Evolutionary conservation across 2,888 invertebrate species (phyloP), one percentile per base, ranked within the genome.

Genomic region (Lomographa bimaculata): DNA sequence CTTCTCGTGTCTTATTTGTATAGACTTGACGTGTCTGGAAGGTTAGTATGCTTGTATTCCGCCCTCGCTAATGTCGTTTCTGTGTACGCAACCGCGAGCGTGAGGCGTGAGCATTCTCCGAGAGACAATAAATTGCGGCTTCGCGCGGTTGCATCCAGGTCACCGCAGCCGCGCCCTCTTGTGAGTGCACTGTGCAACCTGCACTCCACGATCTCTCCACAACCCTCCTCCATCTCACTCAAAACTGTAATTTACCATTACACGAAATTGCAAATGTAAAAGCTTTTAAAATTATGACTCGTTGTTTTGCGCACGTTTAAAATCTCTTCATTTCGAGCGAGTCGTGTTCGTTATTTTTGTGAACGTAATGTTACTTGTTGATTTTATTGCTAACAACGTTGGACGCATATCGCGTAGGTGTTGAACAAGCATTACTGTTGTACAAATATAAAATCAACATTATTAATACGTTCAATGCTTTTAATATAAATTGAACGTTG

Each of bases 111-210:
- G 65, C 71, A 59, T 69, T 64, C 57, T 59, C 58, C 53, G 62
- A 56, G 57, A 77, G 76, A 81, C 79, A 76, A 81, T 81, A 80
- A 80, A 80, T 77, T 75, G 77, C 62, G 69, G 59, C 63, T 63
- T 57, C 64, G 55, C 63, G 64, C 53, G 54, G 64, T 71, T 70
- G 62, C 73, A 71, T 60, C 69, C 71, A 62, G 79, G 75, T 79
- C 75, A 50, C 64, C 57, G 50, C 45, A 27, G 34, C 50, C 47
- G 37, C 34, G 17, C 46, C 42, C 38, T 27, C 35, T 4, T 19
- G 25, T 34, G n/a, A n/a, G n/a, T n/a, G n/a, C 23, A 19, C 32
- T 11, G 20, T 24, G 37, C 37, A 33, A 21, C 34, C 44, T 46
- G 33, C 50, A 43, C 49, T 49, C 43, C 29, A 41, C 39, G 36